These are phyloP conservation scores for Phenganax stokvisi DNA, from an alignment of 92 coral and sea anemone genomes.

Conservation along the genomic window DNA sequence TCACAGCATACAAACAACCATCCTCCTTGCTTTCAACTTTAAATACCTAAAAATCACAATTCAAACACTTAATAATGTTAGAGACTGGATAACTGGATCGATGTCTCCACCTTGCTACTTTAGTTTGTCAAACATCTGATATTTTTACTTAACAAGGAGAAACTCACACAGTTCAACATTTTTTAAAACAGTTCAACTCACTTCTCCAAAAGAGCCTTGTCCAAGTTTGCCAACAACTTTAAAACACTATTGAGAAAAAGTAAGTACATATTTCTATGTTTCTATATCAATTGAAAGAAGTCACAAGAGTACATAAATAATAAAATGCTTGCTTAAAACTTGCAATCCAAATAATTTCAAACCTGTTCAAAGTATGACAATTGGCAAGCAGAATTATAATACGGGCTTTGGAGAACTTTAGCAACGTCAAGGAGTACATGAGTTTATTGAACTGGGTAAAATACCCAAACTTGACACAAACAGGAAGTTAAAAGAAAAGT, in stretches of 20 bases:
- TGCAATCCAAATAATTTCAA: background rate
- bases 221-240: constrained; percentile 81
- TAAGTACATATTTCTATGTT: background rate
- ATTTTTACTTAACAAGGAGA: background rate
- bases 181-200: background rate
- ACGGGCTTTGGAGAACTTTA: constrained; percentile 81
- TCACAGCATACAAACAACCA: constrained; percentile 78
- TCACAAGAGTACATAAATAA: background rate
- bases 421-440: constrained; percentile 44
- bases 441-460: background rate
- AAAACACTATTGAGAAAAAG: constrained; percentile 61
- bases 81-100: too few species aligned
- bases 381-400: constrained; percentile 69
- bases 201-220: constrained; percentile 99
- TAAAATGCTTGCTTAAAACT: background rate
- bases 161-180: background rate
- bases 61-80: background rate
- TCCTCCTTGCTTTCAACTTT: constrained; percentile 93
- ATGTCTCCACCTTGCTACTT: too few species aligned
- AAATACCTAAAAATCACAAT: constrained; percentile 52
- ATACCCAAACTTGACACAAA: background rate
- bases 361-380: constrained; percentile 94
- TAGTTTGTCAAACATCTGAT: too few species aligned
- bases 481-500: too few species aligned
- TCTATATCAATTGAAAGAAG: background rate